Evolutionary conservation across 2,113 vertebrate genomes (phyloP).

Genomic region (Myiozetetes cayanensis): DNA sequence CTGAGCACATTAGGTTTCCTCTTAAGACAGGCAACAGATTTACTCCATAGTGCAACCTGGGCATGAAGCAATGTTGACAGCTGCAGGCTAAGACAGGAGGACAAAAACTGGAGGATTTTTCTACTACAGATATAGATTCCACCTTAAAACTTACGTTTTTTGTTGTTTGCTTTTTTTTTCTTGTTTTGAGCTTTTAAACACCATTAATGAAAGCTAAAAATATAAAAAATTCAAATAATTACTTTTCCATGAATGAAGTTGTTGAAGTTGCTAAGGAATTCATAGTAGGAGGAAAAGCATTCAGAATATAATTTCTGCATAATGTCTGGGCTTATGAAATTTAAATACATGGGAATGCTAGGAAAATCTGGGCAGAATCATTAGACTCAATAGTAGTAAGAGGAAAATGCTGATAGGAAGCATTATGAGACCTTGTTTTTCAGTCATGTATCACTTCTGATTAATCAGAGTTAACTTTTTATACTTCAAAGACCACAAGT

Average conservation of each 20-base stretch:
- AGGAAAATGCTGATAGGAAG: not conserved
- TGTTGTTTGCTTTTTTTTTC: not conserved
- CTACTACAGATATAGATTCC: not conserved
- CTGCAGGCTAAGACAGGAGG: not conserved
- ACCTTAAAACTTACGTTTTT: not conserved
- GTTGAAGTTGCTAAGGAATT: not conserved
- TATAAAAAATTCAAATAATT: constrained; percentile 1
- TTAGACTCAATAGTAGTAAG: not conserved
- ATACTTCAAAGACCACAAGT: not conserved
- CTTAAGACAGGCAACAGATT: not conserved
- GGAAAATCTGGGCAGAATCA: not conserved
- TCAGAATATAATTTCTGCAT: not conserved
- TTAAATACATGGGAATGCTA: not conserved
- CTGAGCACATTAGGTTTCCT: not conserved
- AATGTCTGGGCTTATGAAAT: not conserved
- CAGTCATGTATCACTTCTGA: not conserved
- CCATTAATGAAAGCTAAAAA: constrained; percentile 13
- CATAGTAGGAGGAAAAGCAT: not conserved
- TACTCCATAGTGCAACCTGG: not conserved
- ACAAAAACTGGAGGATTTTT: not conserved
- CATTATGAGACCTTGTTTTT: not conserved
- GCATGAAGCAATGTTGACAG: not conserved
- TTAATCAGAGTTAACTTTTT: not conserved
- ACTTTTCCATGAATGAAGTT: not conserved
- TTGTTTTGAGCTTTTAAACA: not conserved